A percentile compares a stretch with the other conserved stretches of the same genome.
These are phyloP conservation scores for Momotus momota DNA, from an alignment of 2,797 vertebrate species.

Conservation along the genomic window DNA sequence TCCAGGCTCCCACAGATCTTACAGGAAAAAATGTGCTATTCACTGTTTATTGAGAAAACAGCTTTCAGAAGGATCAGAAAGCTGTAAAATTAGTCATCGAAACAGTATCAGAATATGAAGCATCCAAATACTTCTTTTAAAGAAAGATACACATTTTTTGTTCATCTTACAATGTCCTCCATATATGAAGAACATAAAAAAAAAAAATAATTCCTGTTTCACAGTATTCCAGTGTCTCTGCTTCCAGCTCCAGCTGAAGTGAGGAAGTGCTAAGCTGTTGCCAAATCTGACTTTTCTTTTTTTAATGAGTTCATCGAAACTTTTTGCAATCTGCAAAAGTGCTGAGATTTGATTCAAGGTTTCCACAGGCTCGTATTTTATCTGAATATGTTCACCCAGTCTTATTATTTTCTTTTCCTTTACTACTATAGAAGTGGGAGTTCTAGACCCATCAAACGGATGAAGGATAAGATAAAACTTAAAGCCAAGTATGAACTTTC, in stretches of 20 bases:
- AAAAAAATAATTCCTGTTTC: background rate
- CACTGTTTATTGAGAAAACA: background rate
- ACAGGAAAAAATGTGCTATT: background rate
- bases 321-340: background rate
- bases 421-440: background rate
- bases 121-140: background rate
- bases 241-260: background rate
- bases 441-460: background rate
- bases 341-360: background rate
- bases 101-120: background rate
- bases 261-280: background rate
- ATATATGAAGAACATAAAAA: background rate
- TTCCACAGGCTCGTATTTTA: background rate
- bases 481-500: background rate
- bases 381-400: background rate
- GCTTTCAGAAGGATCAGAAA: background rate
- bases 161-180: background rate
- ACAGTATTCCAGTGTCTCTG: background rate
- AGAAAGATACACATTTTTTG: background rate
- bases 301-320: background rate
- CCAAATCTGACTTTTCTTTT: background rate
- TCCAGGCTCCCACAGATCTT: background rate
- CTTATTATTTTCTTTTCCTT: background rate
- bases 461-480: background rate
- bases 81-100: background rate